Conservation (phyloP, 2,888 invertebrate genomes). For the Margaritifera margaritifera region DNA sequence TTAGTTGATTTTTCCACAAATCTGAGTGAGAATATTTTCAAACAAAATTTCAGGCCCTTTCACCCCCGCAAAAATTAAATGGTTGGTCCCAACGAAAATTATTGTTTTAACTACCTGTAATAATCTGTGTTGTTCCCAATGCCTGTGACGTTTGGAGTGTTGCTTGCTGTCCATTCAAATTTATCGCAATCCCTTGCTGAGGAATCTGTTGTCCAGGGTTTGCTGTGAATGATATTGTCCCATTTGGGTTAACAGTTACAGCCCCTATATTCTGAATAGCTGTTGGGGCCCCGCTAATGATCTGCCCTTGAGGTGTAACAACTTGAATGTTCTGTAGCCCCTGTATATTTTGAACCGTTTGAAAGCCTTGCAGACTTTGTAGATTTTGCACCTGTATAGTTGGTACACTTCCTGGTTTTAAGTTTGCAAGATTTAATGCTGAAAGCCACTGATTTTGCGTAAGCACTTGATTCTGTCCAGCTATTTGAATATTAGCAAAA, state of each 20-base stretch:
- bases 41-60: no score
- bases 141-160: slow-evolving; percentile 30
- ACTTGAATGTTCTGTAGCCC: slow-evolving; percentile 52
- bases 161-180: slow-evolving; percentile 22
- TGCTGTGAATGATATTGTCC: slow-evolving; percentile 17
- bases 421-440: slow-evolving; percentile 52
- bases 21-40: no score
- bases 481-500: slow-evolving; percentile 47
- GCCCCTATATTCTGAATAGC: slow-evolving; percentile 28
- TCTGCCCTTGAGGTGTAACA: slow-evolving; percentile 57
- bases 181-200: slow-evolving; percentile 25
- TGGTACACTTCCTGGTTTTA: slow-evolving; percentile 47
- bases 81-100: no score
- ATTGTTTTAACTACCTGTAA: slow-evolving; percentile 21
- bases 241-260: slow-evolving; percentile 21
- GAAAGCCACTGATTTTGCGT: slow-evolving; percentile 52
- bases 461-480: slow-evolving; percentile 55
- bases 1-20: no score
- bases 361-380: slow-evolving; percentile 52
- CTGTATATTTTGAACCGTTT: slow-evolving; percentile 54
- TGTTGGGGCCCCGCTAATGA: slow-evolving; percentile 25
- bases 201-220: slow-evolving; percentile 19
- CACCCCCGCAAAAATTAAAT: no score
- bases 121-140: slow-evolving; percentile 23
- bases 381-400: slow-evolving; percentile 61